A percentile compares a stretch with the other conserved stretches of the same genome.
Evolutionary conservation across 1,140 invertebrate genomes (phyloP).

Genomic region (Harpegnathos saltator): DNA sequence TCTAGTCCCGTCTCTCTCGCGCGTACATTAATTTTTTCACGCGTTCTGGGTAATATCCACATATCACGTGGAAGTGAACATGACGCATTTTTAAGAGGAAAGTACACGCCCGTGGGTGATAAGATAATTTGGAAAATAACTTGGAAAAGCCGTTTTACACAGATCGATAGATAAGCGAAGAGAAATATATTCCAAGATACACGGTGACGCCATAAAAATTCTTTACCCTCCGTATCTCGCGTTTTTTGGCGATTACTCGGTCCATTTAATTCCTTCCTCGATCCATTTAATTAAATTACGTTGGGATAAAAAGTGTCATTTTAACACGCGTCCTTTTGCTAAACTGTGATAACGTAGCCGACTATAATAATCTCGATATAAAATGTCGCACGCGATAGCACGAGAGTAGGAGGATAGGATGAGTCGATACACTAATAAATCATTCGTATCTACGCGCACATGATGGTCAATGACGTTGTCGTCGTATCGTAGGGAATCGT

Average conservation of each 20-base stretch:
- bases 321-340: background rate
- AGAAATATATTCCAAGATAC: background rate
- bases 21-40: slow-evolving; percentile 68
- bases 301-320: too few species aligned
- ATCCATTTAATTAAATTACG: too few species aligned
- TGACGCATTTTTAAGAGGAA: slow-evolving; percentile 43
- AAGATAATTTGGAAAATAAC: slow-evolving; percentile 61
- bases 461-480: too few species aligned
- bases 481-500: too few species aligned
- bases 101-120: slow-evolving; percentile 39
- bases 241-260: too few species aligned
- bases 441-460: slow-evolving; percentile 29
- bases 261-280: too few species aligned
- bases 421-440: slow-evolving; percentile 46
- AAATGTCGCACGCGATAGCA: slow-evolving; percentile 11
- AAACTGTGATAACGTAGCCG: background rate
- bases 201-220: too few species aligned
- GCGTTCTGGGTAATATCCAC: slow-evolving; percentile 38
- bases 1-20: slow-evolving; percentile 17
- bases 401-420: slow-evolving; percentile 34
- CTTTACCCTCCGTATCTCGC: too few species aligned
- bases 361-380: slow-evolving; percentile 15
- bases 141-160: slow-evolving; percentile 24
- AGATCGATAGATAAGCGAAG: slow-evolving; percentile 45
- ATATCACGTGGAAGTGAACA: background rate